Percentiles rank a stretch among this genome's conserved stretches.
phyloP scores from a whole-genome alignment of 1,140 invertebrate genomes.

The Bombus sibiricus region DNA sequence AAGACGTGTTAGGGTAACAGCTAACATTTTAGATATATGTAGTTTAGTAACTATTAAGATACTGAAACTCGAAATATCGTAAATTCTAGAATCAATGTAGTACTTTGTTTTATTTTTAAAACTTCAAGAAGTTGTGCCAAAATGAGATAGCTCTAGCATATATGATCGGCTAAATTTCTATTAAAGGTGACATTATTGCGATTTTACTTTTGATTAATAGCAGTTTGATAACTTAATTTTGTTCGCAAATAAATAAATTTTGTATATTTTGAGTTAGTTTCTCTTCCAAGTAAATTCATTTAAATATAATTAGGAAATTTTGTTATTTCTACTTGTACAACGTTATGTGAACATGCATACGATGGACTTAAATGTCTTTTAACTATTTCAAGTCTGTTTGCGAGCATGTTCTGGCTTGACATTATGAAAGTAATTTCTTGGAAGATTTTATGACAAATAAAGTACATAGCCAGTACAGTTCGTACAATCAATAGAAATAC shows the following conservation, averaged over 20 bases:
- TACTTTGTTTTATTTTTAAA: not conserved
- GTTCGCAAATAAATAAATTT: not conserved
- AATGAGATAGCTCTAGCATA: not conserved
- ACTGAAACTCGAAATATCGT: not conserved
- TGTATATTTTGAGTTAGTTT: not conserved
- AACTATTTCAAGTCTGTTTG: not conserved
- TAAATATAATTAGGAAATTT: too few relatives aligned
- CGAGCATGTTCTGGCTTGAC: not conserved
- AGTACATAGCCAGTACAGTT: not conserved
- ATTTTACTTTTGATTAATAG: not conserved
- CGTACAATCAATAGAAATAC: not conserved
- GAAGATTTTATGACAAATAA: conserved; percentile 5
- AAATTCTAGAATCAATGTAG: not conserved
- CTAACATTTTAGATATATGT: too few relatives aligned
- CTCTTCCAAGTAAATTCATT: not conserved
- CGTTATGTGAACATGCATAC: not conserved
- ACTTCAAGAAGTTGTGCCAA: not conserved
- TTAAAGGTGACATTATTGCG: not conserved
- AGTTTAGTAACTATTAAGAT: too few relatives aligned
- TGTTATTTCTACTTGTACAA: not conserved
- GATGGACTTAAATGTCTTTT: not conserved
- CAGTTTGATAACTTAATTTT: not conserved
- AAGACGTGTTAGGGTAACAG: too few relatives aligned
- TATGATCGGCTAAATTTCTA: not conserved
- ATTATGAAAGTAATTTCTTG: conserved; percentile 5